Evolutionary conservation across 2,888 invertebrate species (phyloP).

Genomic region (Dolomedes plantarius): DNA sequence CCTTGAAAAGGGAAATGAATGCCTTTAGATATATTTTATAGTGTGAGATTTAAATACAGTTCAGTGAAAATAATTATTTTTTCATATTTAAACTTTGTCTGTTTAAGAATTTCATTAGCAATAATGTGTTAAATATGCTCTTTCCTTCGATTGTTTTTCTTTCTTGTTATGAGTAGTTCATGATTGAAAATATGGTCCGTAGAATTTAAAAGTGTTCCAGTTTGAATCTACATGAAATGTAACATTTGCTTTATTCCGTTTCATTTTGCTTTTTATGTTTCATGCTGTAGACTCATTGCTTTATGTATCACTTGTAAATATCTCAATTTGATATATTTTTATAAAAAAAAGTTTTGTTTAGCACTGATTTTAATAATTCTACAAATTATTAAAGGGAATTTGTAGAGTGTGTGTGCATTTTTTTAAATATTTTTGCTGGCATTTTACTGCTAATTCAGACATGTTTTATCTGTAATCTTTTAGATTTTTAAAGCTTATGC

Average conservation of each 20-base stretch:
- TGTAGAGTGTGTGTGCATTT: neutral
- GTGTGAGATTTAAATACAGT: too few relatives aligned
- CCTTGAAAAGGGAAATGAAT: too few relatives aligned
- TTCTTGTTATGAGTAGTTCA: neutral
- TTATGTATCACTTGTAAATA: neutral
- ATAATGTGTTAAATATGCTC: too few relatives aligned
- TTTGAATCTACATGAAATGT: neutral
- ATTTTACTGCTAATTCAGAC: too few relatives aligned
- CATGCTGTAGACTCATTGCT: neutral
- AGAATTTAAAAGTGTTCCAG: neutral
- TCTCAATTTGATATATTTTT: neutral
- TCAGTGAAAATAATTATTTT: too few relatives aligned
- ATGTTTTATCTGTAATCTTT: too few relatives aligned
- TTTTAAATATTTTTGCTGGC: neutral
- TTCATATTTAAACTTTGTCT: too few relatives aligned
- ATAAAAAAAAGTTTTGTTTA: neutral
- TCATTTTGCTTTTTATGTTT: neutral
- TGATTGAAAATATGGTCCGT: slow-evolving; percentile 4
- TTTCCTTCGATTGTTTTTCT: too few relatives aligned
- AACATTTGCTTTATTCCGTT: neutral
- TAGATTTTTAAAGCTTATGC: too few relatives aligned
- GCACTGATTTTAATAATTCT: neutral
- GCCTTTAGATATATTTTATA: too few relatives aligned
- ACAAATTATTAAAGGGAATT: neutral
- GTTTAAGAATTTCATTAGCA: too few relatives aligned